These are phyloP conservation scores for Slavum lentiscoides DNA, from an alignment of 2,888 invertebrate species.

Conservation along the genomic window DNA sequence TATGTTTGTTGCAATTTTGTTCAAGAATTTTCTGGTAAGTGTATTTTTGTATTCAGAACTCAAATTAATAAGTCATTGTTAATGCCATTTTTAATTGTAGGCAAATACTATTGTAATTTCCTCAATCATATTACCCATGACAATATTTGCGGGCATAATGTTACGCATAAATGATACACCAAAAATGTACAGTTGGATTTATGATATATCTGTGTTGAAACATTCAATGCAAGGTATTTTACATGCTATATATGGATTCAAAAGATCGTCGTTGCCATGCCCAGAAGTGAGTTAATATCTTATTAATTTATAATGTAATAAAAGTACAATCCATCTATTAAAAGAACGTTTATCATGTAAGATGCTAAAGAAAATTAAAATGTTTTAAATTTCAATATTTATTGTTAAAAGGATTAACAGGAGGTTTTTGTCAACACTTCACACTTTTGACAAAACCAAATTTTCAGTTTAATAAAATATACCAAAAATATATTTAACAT, in stretches of 20 bases:
- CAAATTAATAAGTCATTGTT: background rate
- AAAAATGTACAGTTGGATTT: slow-evolving; percentile 77
- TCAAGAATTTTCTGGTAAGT: slow-evolving; percentile 44
- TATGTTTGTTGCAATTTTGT: slow-evolving; percentile 51
- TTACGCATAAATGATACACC: slow-evolving; percentile 82
- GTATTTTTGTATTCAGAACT: background rate
- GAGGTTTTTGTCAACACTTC: too few relatives aligned
- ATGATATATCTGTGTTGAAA: slow-evolving; percentile 84
- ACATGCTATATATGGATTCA: slow-evolving; percentile 41
- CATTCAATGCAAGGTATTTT: slow-evolving; percentile 61
- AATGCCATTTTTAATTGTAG: slow-evolving; percentile 63
- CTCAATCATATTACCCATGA: slow-evolving; percentile 81
- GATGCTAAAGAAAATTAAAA: too few relatives aligned
- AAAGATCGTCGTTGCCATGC: slow-evolving; percentile 29
- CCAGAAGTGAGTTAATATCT: slow-evolving; percentile 29
- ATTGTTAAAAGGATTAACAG: too few relatives aligned
- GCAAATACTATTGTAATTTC: slow-evolving; percentile 90
- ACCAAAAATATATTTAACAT: background rate
- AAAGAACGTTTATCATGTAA: background rate
- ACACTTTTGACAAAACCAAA: background rate
- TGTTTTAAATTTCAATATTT: too few relatives aligned
- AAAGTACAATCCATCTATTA: background rate
- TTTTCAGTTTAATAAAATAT: background rate
- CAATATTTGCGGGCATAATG: slow-evolving; percentile 91
- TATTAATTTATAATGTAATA: background rate